These are phyloP conservation scores for Garra rufa DNA, from an alignment of 2,113 vertebrate species.

Conservation along the genomic window DNA sequence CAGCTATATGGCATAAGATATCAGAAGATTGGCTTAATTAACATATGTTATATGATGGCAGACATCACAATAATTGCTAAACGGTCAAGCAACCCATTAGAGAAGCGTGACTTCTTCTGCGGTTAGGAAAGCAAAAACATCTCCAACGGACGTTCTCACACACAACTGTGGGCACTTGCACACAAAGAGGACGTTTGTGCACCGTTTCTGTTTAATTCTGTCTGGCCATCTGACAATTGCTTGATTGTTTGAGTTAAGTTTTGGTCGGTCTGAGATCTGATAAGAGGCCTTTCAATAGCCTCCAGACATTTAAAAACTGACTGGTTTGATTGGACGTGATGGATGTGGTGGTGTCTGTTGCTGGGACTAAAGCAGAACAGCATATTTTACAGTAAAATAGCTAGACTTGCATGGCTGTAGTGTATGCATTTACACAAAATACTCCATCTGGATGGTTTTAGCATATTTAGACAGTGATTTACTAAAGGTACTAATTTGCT, in stretches of 20 bases:
- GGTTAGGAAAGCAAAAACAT: background rate
- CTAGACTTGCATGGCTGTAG: no score
- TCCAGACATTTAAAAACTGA: background rate
- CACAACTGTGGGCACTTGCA: background rate
- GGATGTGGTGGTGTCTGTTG: background rate
- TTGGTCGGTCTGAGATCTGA: constrained; percentile 41
- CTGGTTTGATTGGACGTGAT: background rate
- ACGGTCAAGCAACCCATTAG: background rate
- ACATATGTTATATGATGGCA: background rate
- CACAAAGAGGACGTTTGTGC: constrained; percentile 44
- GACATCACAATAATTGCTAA: background rate
- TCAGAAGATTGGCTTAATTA: constrained; percentile 12
- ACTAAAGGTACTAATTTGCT: background rate
- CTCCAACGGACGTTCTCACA: background rate
- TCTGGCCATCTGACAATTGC: constrained; percentile 48
- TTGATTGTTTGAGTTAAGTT: constrained; percentile 45
- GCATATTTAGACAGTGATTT: background rate
- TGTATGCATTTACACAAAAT: background rate
- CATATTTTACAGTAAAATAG: background rate
- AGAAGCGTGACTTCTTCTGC: constrained; percentile 20
- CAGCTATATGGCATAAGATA: constrained; percentile 34
- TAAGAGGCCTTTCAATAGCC: constrained; percentile 44
- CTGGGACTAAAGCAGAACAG: background rate
- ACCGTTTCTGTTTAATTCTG: constrained; percentile 47
- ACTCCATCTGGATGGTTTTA: background rate